Conservation (phyloP, 2,113 vertebrate species). For the Melanerpes formicivorus region DNA sequence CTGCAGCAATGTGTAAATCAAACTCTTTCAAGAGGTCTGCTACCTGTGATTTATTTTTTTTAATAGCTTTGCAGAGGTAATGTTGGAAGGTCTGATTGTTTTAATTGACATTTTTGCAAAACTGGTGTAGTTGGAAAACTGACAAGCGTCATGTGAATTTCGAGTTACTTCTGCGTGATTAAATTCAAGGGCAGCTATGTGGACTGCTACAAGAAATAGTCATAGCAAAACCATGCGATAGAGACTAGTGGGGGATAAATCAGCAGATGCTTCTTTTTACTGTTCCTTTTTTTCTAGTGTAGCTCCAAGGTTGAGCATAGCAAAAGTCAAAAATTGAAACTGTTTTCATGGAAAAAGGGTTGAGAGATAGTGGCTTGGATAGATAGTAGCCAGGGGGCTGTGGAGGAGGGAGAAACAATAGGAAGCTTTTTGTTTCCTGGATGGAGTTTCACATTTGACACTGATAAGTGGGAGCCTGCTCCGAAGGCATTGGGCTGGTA, state of each 20-base stretch:
- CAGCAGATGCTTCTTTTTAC: background rate
- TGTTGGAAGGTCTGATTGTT: background rate
- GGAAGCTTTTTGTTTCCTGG: constrained; percentile 28
- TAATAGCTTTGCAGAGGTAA: background rate
- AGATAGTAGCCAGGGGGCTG: background rate
- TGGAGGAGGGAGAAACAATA: background rate
- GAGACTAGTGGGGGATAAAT: background rate
- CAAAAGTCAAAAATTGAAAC: background rate
- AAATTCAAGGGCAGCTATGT: background rate
- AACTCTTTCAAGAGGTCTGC: background rate
- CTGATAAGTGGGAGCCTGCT: background rate
- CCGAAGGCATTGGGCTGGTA: rapidly evolving
- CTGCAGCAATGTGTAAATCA: background rate
- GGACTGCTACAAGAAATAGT: background rate
- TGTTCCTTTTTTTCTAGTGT: background rate
- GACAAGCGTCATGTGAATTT: constrained; percentile 2
- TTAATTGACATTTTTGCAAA: constrained; percentile 7
- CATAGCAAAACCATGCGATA: background rate
- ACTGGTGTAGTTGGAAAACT: background rate
- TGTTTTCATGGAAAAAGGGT: background rate
- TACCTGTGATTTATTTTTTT: background rate
- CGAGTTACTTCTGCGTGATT: background rate
- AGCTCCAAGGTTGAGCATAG: background rate
- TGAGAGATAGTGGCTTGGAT: background rate
- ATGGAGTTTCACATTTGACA: background rate